Base-by-base conservation (phyloP, 2,113 vertebrate species). In the Myotis davidii region DNA sequence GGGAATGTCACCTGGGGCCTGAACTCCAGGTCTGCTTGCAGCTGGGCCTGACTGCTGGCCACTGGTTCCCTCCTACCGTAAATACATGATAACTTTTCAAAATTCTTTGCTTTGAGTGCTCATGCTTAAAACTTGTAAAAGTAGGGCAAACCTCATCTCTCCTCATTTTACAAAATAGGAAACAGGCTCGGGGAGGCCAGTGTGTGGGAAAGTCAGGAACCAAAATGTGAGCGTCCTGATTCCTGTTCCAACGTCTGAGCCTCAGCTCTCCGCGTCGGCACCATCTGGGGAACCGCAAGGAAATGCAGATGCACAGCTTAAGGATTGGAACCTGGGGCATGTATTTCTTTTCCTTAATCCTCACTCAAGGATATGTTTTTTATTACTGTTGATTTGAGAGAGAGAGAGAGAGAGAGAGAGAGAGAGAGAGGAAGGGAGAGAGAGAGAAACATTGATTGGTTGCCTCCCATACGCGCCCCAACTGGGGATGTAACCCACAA, bases 1-100 rank as follows among this genome's bases (percentile, higher is more conserved):
- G 64, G 45, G 93, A 94, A 83, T 86, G 92, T 67, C 95, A 94
- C 85, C 52, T 7, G 16, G 65, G 27, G 52, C 8, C 78, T 34
- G 73, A 54, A 45, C 17, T 5, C 32, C 32, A n/a, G 78, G 91
- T 61, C 79, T 78, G 37, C 42, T 79, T 23, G 45, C 90, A 94
- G 76, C 92, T 74, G 96, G 37, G 65, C 29, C 83, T 72, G 37
- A 32, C 74, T 27, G 37, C 45, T 52, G 77, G 81, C 73, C 79
- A 50, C 39, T 0, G 4, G 67, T 61, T 85, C 34, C 72, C 50
- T 87, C 67, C 61, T 29, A 1, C 78, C 5, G 10, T 39, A 73
- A 74, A 93, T 8, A 61, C n/a, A 16, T 12, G 25, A 73, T 65
- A 45, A 59, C 67, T 50, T 91, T 69, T 70, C 77, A 79, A 27